Evolutionary conservation across 2,113 vertebrate species (phyloP), one percentile per base, ranked within the genome.

Genomic region (Forbesichthys papilliferus): DNA sequence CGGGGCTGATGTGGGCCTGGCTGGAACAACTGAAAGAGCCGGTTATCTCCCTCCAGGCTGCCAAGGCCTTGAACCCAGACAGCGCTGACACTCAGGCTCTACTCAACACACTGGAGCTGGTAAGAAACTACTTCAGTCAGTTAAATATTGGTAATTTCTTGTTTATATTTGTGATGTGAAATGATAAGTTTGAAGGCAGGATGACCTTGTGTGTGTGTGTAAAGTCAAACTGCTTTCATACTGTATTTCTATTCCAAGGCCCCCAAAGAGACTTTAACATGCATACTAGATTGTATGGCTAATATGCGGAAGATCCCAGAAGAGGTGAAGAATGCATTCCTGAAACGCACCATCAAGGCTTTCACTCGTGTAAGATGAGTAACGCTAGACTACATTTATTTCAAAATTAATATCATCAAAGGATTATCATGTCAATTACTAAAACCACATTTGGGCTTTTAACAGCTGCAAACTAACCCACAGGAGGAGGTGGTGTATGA

Each of bases 1-100:
- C 94, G 62, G 92, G 92, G 59, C 93, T 99, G 85, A 96, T 99
- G 95, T 99, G 97, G 96, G 93, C 96, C 0, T 99, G 98, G 97
- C 87, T 99, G 55, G 98, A 98, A 81, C 97, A 99, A 82, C 94
- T 99, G 10, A 96, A 94, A 84, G 96, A 97, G 73, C 96, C 98
- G 0, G 66, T 95, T 68, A 80, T 99, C 88, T 94, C 90, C 64
- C 80, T 73, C 69, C 80, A 92, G 42, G 95, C 95, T 16, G 68
- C 94, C 59, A 88, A 91, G 64, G 69, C 86, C 65, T 61, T 98
- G 79, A 88, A 88, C 47, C 84, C 90, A 16, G 73, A 90, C 13
- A 71, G 69, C 55, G 54, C n/a, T 0, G 92, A 96, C n/a, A 64
- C 92, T 9, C 68, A 89, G 18, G 93, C 88, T 27, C 77, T 90